Base-by-base conservation (phyloP, 1,140 invertebrate genomes). In the Rhysida immarginata region DNA sequence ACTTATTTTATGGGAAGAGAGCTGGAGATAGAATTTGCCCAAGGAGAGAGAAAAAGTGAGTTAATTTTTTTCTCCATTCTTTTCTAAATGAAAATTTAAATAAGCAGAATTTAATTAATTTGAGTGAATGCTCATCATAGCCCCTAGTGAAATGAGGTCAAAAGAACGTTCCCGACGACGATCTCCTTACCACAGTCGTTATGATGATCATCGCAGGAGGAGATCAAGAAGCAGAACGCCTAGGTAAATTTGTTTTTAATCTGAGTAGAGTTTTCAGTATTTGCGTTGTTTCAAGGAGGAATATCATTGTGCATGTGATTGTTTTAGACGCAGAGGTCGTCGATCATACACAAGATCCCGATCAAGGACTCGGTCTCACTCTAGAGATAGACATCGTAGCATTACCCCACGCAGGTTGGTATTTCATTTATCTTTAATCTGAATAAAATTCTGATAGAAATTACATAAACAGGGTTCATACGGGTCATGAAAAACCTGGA, bases 101-200 rank as follows among this genome's bases (percentile, higher is more conserved):
- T n/a, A n/a, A n/a, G n/a, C n/a, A n/a, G n/a, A n/a, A n/a, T n/a
- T n/a, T n/a, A n/a, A n/a, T n/a, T n/a, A n/a, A n/a, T n/a, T n/a
- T n/a, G n/a, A n/a, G n/a, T n/a, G n/a, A n/a, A n/a, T n/a, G 11
- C 21, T 25, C 21, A 45, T 53, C 14, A 13, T 26, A 58, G 53
- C 61, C 0, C 61, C 61, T 2, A 29, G 45, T 50, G 61, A 62
- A 49, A 62, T 62, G 61, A 27, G 61, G 2, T 45, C 53, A 8
- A 62, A 62, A 42, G 61, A 62, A 46, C 44, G 57, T 2, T 35
- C 50, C 42, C 21, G 48, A 23, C 46, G 52, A n/a, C 44, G 57
- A 11, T 58, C 59, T 13, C 54, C 61, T 48, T 44, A 55, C 41
- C 5, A 55, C 44, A 57, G 59, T 51, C 25, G 61, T 14, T 54